These are phyloP conservation scores for Brachionichthys hirsutus DNA, from an alignment of 2,113 vertebrate species.

Conservation along the genomic window DNA sequence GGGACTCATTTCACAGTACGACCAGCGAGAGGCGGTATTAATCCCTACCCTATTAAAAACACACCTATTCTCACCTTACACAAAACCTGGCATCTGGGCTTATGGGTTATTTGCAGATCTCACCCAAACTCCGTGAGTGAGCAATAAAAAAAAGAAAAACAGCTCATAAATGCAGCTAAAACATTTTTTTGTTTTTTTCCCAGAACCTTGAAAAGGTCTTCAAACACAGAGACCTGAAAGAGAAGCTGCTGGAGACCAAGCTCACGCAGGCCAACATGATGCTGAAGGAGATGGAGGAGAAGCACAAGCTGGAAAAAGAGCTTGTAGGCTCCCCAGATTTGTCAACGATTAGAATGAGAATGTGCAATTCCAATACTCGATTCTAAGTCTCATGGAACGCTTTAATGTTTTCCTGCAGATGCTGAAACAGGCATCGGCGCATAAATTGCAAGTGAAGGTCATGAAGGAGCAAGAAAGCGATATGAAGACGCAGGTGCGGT, in stretches of 20 bases:
- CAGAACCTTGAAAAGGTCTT: slow-evolving; percentile 98
- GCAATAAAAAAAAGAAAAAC: slow-evolving; percentile 36
- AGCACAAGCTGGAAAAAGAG: slow-evolving; percentile 89
- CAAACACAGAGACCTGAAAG: slow-evolving; percentile 96
- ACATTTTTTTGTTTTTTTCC: slow-evolving; percentile 43
- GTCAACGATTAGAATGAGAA: not conserved
- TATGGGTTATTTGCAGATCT: not conserved
- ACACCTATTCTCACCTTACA: not conserved
- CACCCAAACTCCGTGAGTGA: slow-evolving; percentile 16
- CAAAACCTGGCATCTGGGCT: slow-evolving; percentile 16
- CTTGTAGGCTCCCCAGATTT: slow-evolving; percentile 75
- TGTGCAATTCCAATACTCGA: slow-evolving; percentile 9
- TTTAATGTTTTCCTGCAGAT: slow-evolving; percentile 78
- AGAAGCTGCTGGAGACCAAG: slow-evolving; percentile 95
- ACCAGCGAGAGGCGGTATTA: slow-evolving; percentile 93
- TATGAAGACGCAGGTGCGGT: slow-evolving; percentile 87
- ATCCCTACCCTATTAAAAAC: not conserved
- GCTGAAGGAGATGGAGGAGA: slow-evolving; percentile 87
- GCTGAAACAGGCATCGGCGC: slow-evolving; percentile 87
- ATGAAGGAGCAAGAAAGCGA: slow-evolving; percentile 89
- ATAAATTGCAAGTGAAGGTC: slow-evolving; percentile 87
- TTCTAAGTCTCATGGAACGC: not conserved
- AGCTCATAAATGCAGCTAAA: slow-evolving; percentile 37
- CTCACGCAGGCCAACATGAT: slow-evolving; percentile 88
- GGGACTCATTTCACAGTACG: slow-evolving; percentile 93